A percentile compares a stretch with the other conserved stretches of the same genome.
Conservation (phyloP, 2,113 vertebrate genomes). For the Cacatua alba region DNA sequence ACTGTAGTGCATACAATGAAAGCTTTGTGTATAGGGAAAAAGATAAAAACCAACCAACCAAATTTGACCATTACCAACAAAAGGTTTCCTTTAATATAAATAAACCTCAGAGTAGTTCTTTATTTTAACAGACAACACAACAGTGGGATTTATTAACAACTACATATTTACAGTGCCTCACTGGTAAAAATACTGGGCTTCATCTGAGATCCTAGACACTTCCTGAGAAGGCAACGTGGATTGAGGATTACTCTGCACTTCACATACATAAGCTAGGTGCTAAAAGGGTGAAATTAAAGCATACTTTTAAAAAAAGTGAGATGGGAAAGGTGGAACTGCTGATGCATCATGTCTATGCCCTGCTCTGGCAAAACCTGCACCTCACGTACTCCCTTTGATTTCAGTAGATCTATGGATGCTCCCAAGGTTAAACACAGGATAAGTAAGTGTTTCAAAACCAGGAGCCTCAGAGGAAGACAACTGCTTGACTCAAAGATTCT, state of each 20-base stretch:
- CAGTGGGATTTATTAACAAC: constrained; percentile 51
- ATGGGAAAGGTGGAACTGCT: background rate
- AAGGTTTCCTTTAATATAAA: constrained; percentile 64
- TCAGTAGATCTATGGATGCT: background rate
- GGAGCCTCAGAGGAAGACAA: background rate
- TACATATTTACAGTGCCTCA: constrained; percentile 69
- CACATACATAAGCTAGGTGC: background rate
- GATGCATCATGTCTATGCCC: background rate
- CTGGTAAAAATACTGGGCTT: background rate
- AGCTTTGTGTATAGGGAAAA: background rate
- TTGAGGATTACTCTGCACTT: background rate
- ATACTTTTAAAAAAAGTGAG: background rate
- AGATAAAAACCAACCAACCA: constrained; percentile 12
- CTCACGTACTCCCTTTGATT: background rate
- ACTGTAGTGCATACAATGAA: background rate
- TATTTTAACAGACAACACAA: constrained; percentile 57
- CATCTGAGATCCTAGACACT: constrained; percentile 26
- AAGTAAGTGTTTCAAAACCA: background rate
- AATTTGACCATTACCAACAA: background rate
- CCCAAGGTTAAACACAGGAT: background rate
- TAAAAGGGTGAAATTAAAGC: background rate
- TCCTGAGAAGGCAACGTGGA: constrained; percentile 25
- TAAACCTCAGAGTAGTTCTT: constrained; percentile 44
- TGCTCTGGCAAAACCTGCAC: background rate
- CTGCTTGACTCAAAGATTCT: background rate